Evolutionary conservation across 30 jellyfish, hydroid and myxozoan genomes (phyloP).

Genomic region (Turritopsis rubra): DNA sequence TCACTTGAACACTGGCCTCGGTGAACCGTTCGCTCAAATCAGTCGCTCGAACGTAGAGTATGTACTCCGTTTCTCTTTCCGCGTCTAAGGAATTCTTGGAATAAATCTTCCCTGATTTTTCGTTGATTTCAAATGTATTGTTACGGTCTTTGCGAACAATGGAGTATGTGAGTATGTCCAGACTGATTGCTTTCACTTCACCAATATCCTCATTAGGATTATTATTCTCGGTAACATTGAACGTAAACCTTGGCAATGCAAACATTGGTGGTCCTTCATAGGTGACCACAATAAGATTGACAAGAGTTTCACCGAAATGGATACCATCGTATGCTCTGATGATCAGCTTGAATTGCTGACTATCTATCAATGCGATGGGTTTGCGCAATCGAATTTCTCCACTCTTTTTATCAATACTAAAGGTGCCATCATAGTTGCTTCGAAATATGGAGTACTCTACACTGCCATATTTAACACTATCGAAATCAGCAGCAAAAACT

Average conservation of each 20-base stretch:
- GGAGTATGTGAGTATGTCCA: conserved; percentile 70
- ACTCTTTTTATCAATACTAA: conserved; percentile 50
- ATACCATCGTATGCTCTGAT: conserved; percentile 70
- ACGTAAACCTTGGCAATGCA: conserved; percentile 58
- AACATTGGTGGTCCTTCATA: conserved; percentile 86
- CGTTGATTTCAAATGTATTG: conserved; percentile 47
- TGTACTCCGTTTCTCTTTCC: conserved; percentile 58
- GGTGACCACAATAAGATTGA: conserved; percentile 39
- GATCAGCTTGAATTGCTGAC: conserved; percentile 38
- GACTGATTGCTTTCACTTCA: conserved; percentile 70
- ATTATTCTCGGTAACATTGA: conserved; percentile 50
- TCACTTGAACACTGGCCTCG: conserved; percentile 49
- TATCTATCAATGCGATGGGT: conserved; percentile 53
- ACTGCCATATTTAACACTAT: conserved; percentile 76
- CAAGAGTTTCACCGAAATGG: conserved; percentile 66
- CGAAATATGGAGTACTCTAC: conserved; percentile 43
- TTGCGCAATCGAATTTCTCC: conserved; percentile 65
- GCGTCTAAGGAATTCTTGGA: conserved; percentile 73
- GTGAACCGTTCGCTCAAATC: conserved; percentile 90
- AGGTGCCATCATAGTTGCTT: conserved; percentile 34
- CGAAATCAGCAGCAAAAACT: conserved; percentile 86
- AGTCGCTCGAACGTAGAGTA: conserved; percentile 50
- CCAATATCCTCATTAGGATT: conserved; percentile 42
- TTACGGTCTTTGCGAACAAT: conserved; percentile 50
- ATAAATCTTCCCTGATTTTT: conserved; percentile 46